Evolutionary conservation across 2,888 invertebrate species (phyloP).

Genomic region (Mythimna vitellina): DNA sequence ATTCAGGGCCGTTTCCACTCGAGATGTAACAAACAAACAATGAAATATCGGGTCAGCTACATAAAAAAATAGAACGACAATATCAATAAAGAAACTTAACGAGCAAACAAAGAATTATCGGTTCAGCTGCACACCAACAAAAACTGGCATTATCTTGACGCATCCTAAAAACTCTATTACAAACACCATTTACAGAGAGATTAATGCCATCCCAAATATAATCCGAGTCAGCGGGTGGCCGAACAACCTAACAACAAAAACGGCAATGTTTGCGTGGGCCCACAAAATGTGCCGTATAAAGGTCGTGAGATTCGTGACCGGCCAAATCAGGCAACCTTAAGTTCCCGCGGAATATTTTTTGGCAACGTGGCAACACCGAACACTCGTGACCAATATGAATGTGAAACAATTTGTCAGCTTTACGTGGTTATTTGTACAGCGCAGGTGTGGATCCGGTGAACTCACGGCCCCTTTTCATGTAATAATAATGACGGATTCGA

Average conservation of each 20-base stretch:
- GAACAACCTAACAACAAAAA: slow-evolving; percentile 76
- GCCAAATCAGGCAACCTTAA: slow-evolving; percentile 72
- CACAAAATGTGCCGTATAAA: slow-evolving; percentile 72
- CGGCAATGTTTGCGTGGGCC: slow-evolving; percentile 66
- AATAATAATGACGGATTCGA: slow-evolving; percentile 88
- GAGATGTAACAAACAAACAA: too few species aligned
- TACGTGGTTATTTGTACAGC: slow-evolving; percentile 87
- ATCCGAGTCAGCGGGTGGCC: slow-evolving; percentile 65
- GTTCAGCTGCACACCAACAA: slow-evolving; percentile 44
- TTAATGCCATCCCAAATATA: slow-evolving; percentile 68
- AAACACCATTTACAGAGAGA: slow-evolving; percentile 67
- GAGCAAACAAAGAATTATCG: slow-evolving; percentile 40
- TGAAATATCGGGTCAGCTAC: too few species aligned
- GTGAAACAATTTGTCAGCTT: slow-evolving; percentile 88
- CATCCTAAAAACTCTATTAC: slow-evolving; percentile 67
- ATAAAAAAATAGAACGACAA: too few species aligned
- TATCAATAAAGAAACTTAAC: slow-evolving; percentile 3
- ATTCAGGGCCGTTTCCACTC: too few species aligned
- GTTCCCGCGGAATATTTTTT: slow-evolving; percentile 73
- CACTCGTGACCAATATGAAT: slow-evolving; percentile 85
- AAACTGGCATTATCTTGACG: slow-evolving; percentile 58
- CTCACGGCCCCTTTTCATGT: slow-evolving; percentile 76
- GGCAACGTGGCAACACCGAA: slow-evolving; percentile 70
- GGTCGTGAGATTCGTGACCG: slow-evolving; percentile 72
- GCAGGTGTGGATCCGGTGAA: slow-evolving; percentile 80